A percentile compares a stretch with the other conserved stretches of the same genome.
Evolutionary conservation across 2,113 vertebrate species (phyloP).

Genomic region (Psophia crepitans): DNA sequence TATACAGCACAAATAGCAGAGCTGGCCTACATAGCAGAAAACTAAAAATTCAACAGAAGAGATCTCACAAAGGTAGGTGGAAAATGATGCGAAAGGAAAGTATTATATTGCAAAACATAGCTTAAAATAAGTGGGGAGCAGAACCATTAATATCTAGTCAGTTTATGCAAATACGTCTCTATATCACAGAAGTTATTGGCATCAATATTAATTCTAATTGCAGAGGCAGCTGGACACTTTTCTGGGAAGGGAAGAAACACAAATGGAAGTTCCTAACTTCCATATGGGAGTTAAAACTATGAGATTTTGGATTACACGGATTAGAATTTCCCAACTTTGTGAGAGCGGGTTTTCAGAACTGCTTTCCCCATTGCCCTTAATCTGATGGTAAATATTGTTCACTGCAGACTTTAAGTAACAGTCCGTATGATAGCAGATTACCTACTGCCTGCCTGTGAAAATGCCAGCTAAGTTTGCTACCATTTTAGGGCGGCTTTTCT

Average conservation of each 20-base stretch:
- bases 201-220: not conserved
- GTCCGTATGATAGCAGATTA: not conserved
- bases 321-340: not conserved
- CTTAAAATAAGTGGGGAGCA: not conserved
- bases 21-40: conserved; percentile 56
- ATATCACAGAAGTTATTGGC: not conserved
- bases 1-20: conserved; percentile 49
- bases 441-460: not conserved
- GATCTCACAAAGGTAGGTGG: not conserved
- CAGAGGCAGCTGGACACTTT: not conserved
- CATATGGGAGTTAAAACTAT: not conserved
- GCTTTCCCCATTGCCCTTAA: not conserved
- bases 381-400: not conserved
- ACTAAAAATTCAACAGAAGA: conserved; percentile 9
- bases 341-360: not conserved
- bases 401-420: not conserved
- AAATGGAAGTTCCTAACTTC: not conserved
- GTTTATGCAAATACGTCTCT: not conserved
- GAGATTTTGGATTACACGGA: not conserved
- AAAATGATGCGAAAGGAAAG: not conserved
- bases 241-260: not conserved
- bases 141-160: not conserved
- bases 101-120: not conserved
- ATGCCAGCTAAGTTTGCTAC: not conserved
- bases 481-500: not conserved